Percentiles rank a stretch among this genome's conserved stretches.
Evolutionary conservation across 1,140 invertebrate genomes (phyloP).

Genomic region (Drepana arcuata): DNA sequence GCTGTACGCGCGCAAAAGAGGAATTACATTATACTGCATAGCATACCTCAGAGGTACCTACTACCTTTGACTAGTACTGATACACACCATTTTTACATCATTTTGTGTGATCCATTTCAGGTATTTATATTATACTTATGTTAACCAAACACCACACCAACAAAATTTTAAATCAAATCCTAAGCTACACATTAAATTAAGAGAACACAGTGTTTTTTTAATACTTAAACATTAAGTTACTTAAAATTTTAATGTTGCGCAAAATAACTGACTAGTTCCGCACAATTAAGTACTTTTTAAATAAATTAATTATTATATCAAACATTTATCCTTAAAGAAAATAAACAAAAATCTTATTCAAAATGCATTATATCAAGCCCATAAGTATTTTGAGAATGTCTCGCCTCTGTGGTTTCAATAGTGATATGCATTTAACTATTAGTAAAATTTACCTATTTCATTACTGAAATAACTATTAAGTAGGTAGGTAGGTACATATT

Average conservation of each 20-base stretch:
- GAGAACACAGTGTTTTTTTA: conserved; percentile 63
- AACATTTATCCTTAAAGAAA: conserved; percentile 65
- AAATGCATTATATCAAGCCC: conserved; percentile 59
- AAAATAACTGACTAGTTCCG: conserved; percentile 72
- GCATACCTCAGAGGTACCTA: conserved; percentile 46
- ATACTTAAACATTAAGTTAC: conserved; percentile 52
- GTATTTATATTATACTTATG: conserved; percentile 51
- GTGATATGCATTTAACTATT: conserved; percentile 55
- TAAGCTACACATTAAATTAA: conserved; percentile 62
- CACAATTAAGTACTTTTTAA: conserved; percentile 73
- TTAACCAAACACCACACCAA: conserved; percentile 68
- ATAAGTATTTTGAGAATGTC: conserved; percentile 22
- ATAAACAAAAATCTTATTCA: conserved; percentile 50
- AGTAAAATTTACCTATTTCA: conserved; percentile 63
- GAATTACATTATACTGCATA: too few species aligned
- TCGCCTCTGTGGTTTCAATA: conserved; percentile 16
- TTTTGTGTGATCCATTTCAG: conserved; percentile 35
- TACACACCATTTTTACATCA: conserved; percentile 47
- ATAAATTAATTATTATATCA: conserved; percentile 67
- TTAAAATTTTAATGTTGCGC: conserved; percentile 68
- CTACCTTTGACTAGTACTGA: conserved; percentile 58
- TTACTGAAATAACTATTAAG: conserved; percentile 52
- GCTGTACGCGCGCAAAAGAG: too few species aligned
- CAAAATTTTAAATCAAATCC: conserved; percentile 63
- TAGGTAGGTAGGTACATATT: too few species aligned